Conservation (phyloP, 2,888 invertebrate genomes). For the Odiellus spinosus region DNA sequence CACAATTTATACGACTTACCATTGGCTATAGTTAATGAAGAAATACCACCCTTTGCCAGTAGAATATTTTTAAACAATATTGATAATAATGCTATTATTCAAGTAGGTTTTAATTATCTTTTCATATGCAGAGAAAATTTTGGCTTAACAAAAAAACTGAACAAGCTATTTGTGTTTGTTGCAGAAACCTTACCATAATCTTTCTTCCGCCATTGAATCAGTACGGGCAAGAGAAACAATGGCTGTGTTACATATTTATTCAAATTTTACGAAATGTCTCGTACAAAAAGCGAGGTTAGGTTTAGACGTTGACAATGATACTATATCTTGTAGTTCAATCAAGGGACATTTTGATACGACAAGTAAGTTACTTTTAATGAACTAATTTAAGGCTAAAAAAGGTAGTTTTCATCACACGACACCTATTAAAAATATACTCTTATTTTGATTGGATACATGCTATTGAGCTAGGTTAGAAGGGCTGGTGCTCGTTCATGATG, state of each 20-base stretch:
- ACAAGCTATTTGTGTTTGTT: too few species aligned
- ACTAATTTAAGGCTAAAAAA: too few species aligned
- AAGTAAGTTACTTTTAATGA: conserved; percentile 13
- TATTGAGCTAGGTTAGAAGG: too few species aligned
- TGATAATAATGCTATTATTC: conserved; percentile 45
- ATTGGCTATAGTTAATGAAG: conserved; percentile 31
- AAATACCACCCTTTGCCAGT: conserved; percentile 17
- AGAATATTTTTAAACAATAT: conserved; percentile 42
- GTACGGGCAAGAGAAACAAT: conserved; percentile 63
- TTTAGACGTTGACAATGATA: conserved; percentile 48
- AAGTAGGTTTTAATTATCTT: too few species aligned
- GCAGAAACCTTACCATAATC: conserved; percentile 8
- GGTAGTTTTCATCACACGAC: too few species aligned
- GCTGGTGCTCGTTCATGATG: too few species aligned
- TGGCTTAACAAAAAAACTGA: too few species aligned
- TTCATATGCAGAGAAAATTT: too few species aligned
- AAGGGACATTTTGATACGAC: conserved; percentile 85
- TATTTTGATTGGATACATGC: too few species aligned
- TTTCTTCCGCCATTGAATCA: conserved; percentile 46
- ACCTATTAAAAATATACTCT: too few species aligned
- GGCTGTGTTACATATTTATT: conserved; percentile 74
- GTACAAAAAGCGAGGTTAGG: conserved; percentile 35
- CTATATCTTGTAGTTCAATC: conserved; percentile 68
- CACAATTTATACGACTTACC: conserved; percentile 25
- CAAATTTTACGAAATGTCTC: conserved; percentile 73